A percentile compares a stretch with the other conserved stretches of the same genome.
phyloP scores from a whole-genome alignment of 2,797 vertebrate species.

The Danio tinwini region DNA sequence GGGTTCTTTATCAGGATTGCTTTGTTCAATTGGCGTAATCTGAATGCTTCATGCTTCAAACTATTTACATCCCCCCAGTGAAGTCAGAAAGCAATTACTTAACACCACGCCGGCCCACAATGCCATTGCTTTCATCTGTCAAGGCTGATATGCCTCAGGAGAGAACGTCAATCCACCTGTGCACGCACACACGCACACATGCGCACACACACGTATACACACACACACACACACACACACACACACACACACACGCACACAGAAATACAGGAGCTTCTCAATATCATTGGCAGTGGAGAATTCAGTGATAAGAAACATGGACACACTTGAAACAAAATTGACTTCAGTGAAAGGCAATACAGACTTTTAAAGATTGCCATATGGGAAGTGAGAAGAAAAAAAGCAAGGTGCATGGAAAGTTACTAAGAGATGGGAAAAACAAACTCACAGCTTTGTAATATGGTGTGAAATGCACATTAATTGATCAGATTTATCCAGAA shows the following conservation, averaged over 20 bases:
- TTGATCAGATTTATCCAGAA: constrained; percentile 60
- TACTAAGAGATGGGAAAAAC: constrained; percentile 63
- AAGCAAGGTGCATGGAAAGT: constrained; percentile 57
- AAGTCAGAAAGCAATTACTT: constrained; percentile 59
- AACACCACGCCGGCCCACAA: constrained; percentile 40
- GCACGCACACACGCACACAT: constrained; percentile 6
- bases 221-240: constrained; percentile 32
- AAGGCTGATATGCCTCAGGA: constrained; percentile 37
- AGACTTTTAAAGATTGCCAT: constrained; percentile 40
- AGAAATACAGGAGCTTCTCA: constrained; percentile 30
- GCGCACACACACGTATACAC: constrained; percentile 29
- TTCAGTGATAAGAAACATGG: constrained; percentile 53
- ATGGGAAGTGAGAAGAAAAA: constrained; percentile 53
- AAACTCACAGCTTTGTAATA: constrained; percentile 55
- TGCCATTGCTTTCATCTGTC: constrained; percentile 41
- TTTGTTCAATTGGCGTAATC: constrained; percentile 18
- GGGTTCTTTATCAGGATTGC: constrained; percentile 33
- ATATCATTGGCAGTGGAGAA: constrained; percentile 44
- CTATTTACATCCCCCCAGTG: constrained; percentile 47
- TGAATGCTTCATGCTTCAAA: constrained; percentile 36
- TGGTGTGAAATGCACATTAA: constrained; percentile 53
- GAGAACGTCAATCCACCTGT: constrained; percentile 42
- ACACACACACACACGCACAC: constrained; percentile 1
- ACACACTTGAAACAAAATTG: constrained; percentile 59
- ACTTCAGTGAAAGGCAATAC: constrained; percentile 47